These are phyloP conservation scores for Drosophila oshimai DNA, from an alignment of 1,140 invertebrate genomes.

Conservation along the genomic window DNA sequence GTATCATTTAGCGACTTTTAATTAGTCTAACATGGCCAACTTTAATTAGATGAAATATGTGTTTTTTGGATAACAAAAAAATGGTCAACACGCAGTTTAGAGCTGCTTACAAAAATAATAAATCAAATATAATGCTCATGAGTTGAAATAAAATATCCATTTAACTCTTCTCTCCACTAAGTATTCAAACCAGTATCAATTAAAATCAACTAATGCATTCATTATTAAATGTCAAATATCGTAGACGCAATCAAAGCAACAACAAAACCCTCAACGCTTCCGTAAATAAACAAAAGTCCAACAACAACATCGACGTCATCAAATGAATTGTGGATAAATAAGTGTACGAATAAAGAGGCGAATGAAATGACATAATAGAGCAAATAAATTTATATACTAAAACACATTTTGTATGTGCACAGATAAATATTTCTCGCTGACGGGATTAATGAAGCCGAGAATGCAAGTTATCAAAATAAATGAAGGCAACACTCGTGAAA, in stretches of 20 bases:
- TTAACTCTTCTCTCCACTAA: background rate
- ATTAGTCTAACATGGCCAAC: conserved; percentile 27
- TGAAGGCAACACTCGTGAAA: conserved; percentile 1
- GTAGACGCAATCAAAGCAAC: conserved; percentile 3
- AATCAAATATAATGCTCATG: background rate
- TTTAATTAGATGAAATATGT: conserved; percentile 27
- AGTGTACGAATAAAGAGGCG: conserved; percentile 26
- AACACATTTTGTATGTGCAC: background rate
- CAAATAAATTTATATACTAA: conserved; percentile 50
- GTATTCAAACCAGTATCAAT: conserved; percentile 13
- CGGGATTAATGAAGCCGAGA: conserved; percentile 20
- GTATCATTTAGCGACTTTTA: conserved; percentile 39
- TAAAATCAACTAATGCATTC: conserved; percentile 36
- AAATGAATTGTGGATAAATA: conserved; percentile 36
- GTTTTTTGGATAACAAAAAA: background rate
- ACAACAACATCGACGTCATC: conserved; percentile 19
- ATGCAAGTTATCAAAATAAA: conserved; percentile 39
- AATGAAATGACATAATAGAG: conserved; percentile 73
- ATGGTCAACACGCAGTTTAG: background rate
- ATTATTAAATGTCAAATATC: conserved; percentile 61
- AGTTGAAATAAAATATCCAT: too few species aligned
- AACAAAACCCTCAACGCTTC: conserved; percentile 38
- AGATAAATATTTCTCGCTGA: background rate
- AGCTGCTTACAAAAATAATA: background rate
- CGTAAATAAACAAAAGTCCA: conserved; percentile 53